These are phyloP conservation scores for Isotomurus palustris DNA, from an alignment of 2,888 invertebrate genomes.

Conservation along the genomic window DNA sequence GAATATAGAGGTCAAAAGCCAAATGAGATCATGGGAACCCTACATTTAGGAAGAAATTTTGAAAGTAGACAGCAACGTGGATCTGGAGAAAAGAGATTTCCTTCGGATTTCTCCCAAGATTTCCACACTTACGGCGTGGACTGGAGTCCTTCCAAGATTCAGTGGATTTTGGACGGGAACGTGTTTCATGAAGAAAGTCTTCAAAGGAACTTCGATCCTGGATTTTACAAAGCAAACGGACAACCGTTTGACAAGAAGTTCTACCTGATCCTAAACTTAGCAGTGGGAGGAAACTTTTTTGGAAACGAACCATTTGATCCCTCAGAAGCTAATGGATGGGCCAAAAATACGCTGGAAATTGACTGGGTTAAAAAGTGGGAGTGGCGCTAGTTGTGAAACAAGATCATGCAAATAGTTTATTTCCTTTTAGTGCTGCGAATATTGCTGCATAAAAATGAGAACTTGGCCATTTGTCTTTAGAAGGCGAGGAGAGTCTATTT, in stretches of 20 bases:
- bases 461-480: too few relatives aligned
- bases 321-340: slow-evolving; percentile 31
- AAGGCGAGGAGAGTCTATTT: too few relatives aligned
- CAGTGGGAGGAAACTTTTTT: slow-evolving; percentile 39
- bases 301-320: slow-evolving; percentile 31
- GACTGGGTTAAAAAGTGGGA: slow-evolving; percentile 30
- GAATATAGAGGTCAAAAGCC: slow-evolving; percentile 36
- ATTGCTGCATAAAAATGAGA: too few relatives aligned
- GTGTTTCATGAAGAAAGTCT: slow-evolving; percentile 25
- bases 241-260: slow-evolving; percentile 36
- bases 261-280: slow-evolving; percentile 36
- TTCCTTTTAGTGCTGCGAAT: too few relatives aligned
- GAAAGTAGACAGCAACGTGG: slow-evolving; percentile 20
- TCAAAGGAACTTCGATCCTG: slow-evolving; percentile 24
- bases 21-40: slow-evolving; percentile 26
- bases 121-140: slow-evolving; percentile 32
- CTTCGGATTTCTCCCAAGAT: slow-evolving; percentile 29
- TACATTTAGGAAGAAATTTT: slow-evolving; percentile 34
- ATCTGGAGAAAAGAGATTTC: slow-evolving; percentile 16
- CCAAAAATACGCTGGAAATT: slow-evolving; percentile 31
- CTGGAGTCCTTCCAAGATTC: slow-evolving; percentile 23
- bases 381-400: slow-evolving; percentile 21
- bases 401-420: background rate
- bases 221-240: slow-evolving; percentile 26
- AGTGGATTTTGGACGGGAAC: slow-evolving; percentile 33